Evolutionary conservation across 2,113 vertebrate genomes (phyloP).

Genomic region (Nothobranchius kuhntae): DNA sequence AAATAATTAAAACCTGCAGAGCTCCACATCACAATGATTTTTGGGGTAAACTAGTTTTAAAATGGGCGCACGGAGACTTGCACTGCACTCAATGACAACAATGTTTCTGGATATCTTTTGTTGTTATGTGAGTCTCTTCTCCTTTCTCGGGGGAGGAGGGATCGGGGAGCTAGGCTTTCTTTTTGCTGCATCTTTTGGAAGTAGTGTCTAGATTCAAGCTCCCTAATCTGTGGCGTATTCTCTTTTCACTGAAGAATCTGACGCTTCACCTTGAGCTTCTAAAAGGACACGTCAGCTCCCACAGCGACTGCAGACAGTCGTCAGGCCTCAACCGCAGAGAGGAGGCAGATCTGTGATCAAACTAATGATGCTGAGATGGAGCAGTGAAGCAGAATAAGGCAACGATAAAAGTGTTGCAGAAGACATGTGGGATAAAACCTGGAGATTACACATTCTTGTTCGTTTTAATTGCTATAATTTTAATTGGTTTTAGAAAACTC

Average conservation of each 20-base stretch:
- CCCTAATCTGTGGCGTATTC: slow-evolving; percentile 16
- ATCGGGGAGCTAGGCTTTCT: slow-evolving; percentile 34
- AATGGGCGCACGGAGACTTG: slow-evolving; percentile 27
- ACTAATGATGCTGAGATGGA: slow-evolving; percentile 42
- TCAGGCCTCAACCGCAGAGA: slow-evolving; percentile 10
- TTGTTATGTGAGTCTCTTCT: slow-evolving; percentile 18
- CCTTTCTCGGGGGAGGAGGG: slow-evolving; percentile 45
- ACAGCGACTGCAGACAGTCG: slow-evolving; percentile 31
- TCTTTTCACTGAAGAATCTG: slow-evolving; percentile 28
- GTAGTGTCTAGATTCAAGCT: slow-evolving; percentile 26
- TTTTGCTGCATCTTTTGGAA: slow-evolving; percentile 43
- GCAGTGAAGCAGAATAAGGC: slow-evolving; percentile 8
- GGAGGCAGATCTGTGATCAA: slow-evolving; percentile 39
- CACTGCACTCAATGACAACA: slow-evolving; percentile 34
- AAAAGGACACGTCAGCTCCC: slow-evolving; percentile 34
- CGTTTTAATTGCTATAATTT: too few relatives aligned
- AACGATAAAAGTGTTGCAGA: slow-evolving; percentile 10
- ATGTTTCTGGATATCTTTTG: slow-evolving; percentile 20
- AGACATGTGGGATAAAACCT: neutral
- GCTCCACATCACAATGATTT: neutral
- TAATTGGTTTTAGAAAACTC: too few relatives aligned
- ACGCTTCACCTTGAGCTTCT: slow-evolving; percentile 65
- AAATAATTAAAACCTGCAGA: slow-evolving; percentile 8
- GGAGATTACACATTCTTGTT: too few relatives aligned
- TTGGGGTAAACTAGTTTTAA: slow-evolving; percentile 4